Evolutionary conservation across 1,140 invertebrate species (phyloP).

Genomic region (Heterodera carotae): DNA sequence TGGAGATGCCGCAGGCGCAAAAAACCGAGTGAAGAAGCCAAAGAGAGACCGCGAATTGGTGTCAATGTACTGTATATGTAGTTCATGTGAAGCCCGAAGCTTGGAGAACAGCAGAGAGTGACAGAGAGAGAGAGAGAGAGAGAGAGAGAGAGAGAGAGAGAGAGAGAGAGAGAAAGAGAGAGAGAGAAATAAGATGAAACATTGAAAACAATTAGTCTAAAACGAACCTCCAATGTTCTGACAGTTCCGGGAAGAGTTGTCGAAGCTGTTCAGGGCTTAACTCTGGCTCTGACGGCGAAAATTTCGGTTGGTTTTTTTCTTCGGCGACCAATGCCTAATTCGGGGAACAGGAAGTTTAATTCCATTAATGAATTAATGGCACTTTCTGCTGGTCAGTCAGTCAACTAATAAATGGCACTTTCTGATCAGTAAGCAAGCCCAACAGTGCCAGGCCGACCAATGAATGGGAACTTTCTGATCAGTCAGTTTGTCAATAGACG

Average conservation of each 20-base stretch:
- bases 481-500: too few relatives aligned
- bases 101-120: neutral
- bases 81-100: too few relatives aligned
- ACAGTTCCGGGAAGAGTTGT: constrained; percentile 62
- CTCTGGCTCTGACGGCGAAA: constrained; percentile 65
- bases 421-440: too few relatives aligned
- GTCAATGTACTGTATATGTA: too few relatives aligned
- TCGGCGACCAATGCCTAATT: constrained; percentile 35
- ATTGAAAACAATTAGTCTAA: constrained; percentile 13
- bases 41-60: neutral
- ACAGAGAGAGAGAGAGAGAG: constrained; percentile 8
- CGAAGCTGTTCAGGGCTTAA: constrained; percentile 55
- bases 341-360: constrained; percentile 19
- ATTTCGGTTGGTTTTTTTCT: constrained; percentile 34
- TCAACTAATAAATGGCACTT: too few relatives aligned
- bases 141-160: constrained; percentile 20
- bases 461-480: too few relatives aligned
- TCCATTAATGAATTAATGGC: too few relatives aligned
- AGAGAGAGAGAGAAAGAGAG: neutral
- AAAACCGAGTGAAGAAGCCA: too few relatives aligned
- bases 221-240: constrained; percentile 63
- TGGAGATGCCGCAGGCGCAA: too few relatives aligned
- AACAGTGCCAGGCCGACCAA: too few relatives aligned
- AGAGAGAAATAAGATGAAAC: constrained; percentile 17
- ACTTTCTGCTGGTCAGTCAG: too few relatives aligned